These are phyloP conservation scores for Torymus auratus DNA, from an alignment of 2,888 invertebrate genomes.

Conservation along the genomic window DNA sequence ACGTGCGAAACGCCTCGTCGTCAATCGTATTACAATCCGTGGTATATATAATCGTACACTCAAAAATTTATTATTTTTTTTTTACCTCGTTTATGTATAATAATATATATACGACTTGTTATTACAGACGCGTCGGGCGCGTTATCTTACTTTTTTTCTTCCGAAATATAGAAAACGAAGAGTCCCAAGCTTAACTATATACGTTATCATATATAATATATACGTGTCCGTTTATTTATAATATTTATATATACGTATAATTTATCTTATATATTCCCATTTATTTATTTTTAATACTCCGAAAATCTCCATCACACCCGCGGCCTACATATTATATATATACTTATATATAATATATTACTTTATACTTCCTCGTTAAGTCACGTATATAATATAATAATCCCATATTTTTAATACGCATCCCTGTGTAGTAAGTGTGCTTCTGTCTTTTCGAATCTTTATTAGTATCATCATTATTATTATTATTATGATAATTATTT, in stretches of 20 bases:
- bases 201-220: background rate
- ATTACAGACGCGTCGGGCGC: constrained; percentile 8
- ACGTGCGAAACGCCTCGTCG: too few relatives aligned
- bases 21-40: constrained; percentile 19
- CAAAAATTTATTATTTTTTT: background rate
- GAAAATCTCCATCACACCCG: too few relatives aligned
- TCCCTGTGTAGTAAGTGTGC: constrained; percentile 32
- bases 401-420: constrained; percentile 14
- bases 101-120: constrained; percentile 19
- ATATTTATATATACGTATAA: constrained; percentile 38
- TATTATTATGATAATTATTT: background rate
- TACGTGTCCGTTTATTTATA: too few relatives aligned
- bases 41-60: constrained; percentile 23
- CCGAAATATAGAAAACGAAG: constrained; percentile 45
- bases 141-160: background rate
- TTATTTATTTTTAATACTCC: constrained; percentile 12
- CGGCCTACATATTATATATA: background rate
- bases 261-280: constrained; percentile 9
- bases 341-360: background rate
- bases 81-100: background rate
- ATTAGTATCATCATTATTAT: background rate
- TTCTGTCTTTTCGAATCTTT: constrained; percentile 2
- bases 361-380: background rate
- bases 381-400: background rate
- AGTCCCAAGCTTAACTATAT: constrained; percentile 53